Evolutionary conservation across 2,113 vertebrate species (phyloP).

Genomic region (Ellobius talpinus): DNA sequence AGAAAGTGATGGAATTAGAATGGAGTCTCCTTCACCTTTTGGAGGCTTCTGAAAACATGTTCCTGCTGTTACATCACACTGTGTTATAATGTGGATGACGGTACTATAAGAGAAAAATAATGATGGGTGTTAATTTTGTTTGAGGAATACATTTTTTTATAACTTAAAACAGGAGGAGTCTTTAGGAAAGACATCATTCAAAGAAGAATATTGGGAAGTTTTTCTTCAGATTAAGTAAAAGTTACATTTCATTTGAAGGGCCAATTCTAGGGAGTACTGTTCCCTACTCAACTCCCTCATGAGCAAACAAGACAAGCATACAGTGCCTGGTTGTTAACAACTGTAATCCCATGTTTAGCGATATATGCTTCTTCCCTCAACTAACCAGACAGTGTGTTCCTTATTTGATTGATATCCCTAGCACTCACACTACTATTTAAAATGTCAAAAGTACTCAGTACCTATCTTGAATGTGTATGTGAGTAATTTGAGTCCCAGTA

Average conservation of each 20-base stretch:
- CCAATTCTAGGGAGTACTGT: not conserved
- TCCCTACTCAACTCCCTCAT: not conserved
- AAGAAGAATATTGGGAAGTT: constrained; percentile 1
- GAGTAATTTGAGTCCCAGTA: constrained; percentile 9
- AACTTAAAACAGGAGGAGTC: constrained; percentile 20
- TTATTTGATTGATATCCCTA: not conserved
- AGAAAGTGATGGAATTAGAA: constrained; percentile 76
- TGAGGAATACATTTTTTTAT: constrained; percentile 25
- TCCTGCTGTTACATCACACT: constrained; percentile 75
- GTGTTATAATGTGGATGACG: constrained; percentile 83
- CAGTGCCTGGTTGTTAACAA: not conserved
- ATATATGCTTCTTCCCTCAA: not conserved
- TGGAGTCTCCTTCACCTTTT: constrained; percentile 76
- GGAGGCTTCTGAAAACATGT: constrained; percentile 65
- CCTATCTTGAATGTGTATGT: not conserved
- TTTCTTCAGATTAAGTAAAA: constrained; percentile 55
- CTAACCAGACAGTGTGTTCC: not conserved
- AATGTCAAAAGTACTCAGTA: not conserved
- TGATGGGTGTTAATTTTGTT: constrained; percentile 53
- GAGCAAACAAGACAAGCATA: not conserved
- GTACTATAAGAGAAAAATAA: constrained; percentile 78
- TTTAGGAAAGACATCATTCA: constrained; percentile 27
- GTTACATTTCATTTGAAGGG: constrained; percentile 42
- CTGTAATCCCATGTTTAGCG: not conserved
- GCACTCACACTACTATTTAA: not conserved